Evolutionary conservation across 2,888 invertebrate species (phyloP).

Genomic region (Laothoe populi): DNA sequence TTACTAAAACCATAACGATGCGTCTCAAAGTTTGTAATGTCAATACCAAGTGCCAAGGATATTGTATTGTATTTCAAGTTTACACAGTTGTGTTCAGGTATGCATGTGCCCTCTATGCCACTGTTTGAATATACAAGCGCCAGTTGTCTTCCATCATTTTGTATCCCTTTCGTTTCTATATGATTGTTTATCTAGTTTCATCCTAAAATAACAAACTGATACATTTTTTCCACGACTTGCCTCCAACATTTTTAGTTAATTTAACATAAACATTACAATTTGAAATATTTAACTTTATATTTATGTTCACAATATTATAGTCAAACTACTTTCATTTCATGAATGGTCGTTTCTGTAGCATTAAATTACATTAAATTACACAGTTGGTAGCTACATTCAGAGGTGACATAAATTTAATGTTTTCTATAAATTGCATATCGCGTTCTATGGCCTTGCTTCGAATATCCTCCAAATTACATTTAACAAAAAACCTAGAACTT

Average conservation of each 20-base stretch:
- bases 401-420: not conserved
- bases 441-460: too few relatives aligned
- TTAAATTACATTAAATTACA: not conserved
- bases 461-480: too few relatives aligned
- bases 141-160: constrained; percentile 54
- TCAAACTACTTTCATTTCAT: not conserved
- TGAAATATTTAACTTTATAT: not conserved
- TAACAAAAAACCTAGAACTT: too few relatives aligned
- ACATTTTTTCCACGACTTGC: constrained; percentile 5
- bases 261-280: not conserved
- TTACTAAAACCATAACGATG: not conserved
- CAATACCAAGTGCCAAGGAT: constrained; percentile 2
- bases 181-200: constrained; percentile 40
- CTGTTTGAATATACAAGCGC: constrained; percentile 50
- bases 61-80: constrained; percentile 40
- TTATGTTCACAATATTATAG: not conserved
- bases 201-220: constrained; percentile 25
- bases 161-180: constrained; percentile 48
- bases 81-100: constrained; percentile 60
- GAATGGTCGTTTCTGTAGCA: too few relatives aligned
- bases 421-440: too few relatives aligned
- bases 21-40: not conserved
- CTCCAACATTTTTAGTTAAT: not conserved
- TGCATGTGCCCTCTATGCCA: constrained; percentile 38
- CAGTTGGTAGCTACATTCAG: not conserved